These are phyloP conservation scores for Drosophila pegasa DNA, from an alignment of 2,888 invertebrate genomes.

Conservation along the genomic window DNA sequence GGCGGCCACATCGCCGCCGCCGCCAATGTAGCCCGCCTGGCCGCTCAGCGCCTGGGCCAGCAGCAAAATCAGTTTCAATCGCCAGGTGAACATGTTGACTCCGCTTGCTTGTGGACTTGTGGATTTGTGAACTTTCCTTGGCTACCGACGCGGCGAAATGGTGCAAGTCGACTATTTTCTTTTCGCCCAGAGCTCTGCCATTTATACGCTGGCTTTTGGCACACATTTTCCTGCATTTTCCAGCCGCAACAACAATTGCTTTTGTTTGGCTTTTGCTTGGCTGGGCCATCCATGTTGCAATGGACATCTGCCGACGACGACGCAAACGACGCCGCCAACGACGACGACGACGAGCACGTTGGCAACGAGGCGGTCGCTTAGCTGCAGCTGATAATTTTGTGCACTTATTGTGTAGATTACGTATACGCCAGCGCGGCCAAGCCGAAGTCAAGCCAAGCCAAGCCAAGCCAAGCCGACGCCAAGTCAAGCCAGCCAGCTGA, in stretches of 20 bases:
- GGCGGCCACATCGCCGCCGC: conserved; percentile 46
- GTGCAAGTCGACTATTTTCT: conserved; percentile 79
- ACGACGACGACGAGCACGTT: conserved; percentile 16
- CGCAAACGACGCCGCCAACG: conserved; percentile 13
- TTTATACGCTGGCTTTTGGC: conserved; percentile 67
- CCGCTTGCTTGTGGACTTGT: not conserved
- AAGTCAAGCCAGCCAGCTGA: conserved; percentile 27
- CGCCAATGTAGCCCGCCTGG: conserved; percentile 50
- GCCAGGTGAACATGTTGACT: conserved; percentile 50
- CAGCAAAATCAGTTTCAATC: conserved; percentile 52
- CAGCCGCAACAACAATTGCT: conserved; percentile 51
- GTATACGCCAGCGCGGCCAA: conserved; percentile 56
- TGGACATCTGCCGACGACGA: conserved; percentile 72
- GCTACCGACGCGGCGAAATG: conserved; percentile 74
- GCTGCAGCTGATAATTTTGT: conserved; percentile 72
- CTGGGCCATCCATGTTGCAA: conserved; percentile 70
- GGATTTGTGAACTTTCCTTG: conserved; percentile 4
- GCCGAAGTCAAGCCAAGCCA: conserved; percentile 37
- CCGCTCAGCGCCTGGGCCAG: conserved; percentile 46
- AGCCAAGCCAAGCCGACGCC: conserved; percentile 9
- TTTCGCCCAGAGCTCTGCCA: conserved; percentile 51
- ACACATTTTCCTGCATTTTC: conserved; percentile 75
- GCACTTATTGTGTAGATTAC: conserved; percentile 71
- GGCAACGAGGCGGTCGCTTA: conserved; percentile 27
- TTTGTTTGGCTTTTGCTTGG: conserved; percentile 70